phyloP scores from a whole-genome alignment of 2,113 vertebrate species.

The Menura novaehollandiae region DNA sequence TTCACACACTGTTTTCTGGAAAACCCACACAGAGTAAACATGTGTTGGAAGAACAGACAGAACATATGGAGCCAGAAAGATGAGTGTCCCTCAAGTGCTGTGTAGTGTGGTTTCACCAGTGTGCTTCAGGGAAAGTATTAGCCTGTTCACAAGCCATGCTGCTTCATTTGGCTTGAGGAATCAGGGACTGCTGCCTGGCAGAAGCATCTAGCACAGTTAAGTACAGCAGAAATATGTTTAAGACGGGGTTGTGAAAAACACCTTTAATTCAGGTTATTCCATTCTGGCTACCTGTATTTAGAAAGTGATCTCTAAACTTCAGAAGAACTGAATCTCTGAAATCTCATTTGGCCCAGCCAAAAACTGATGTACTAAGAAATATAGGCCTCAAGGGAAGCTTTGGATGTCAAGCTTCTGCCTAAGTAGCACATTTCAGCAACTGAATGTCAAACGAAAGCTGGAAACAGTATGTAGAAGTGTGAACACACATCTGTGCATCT shows the following conservation, averaged over 20 bases:
- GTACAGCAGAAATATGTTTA: not conserved
- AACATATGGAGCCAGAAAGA: not conserved
- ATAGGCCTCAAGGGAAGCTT: not conserved
- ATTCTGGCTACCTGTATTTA: not conserved
- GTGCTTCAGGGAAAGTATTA: not conserved
- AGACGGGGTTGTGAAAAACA: not conserved
- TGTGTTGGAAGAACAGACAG: not conserved
- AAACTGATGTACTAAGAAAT: not conserved
- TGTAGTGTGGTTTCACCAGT: not conserved
- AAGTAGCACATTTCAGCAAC: conserved; percentile 27
- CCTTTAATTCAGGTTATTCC: not conserved
- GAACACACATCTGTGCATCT: conserved; percentile 27
- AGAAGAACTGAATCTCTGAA: not conserved
- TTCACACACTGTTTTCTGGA: not conserved
- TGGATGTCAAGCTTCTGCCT: conserved; percentile 12
- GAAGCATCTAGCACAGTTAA: not conserved
- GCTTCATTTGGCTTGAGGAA: not conserved
- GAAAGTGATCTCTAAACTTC: not conserved
- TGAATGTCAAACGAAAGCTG: not conserved
- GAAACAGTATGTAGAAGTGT: conserved; percentile 2
- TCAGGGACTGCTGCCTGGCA: not conserved
- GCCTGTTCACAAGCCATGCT: not conserved
- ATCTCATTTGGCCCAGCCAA: not conserved
- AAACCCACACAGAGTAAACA: not conserved
- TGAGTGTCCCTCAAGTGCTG: not conserved